These are phyloP conservation scores for Argya squamiceps DNA, from an alignment of 2,797 vertebrate species.

Conservation along the genomic window DNA sequence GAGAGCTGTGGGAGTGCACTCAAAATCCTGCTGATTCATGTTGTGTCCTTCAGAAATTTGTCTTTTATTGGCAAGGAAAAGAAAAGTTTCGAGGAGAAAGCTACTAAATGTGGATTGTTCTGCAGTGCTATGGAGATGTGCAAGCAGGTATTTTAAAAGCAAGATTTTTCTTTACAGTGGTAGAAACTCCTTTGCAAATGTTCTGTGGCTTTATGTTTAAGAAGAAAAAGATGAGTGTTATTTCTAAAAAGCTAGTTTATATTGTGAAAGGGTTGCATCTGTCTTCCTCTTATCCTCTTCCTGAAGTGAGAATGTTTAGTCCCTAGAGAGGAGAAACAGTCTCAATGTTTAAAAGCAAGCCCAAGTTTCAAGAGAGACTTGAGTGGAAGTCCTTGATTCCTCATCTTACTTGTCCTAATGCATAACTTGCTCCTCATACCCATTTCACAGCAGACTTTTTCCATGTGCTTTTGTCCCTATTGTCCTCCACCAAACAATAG, in stretches of 20 bases:
- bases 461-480: not conserved
- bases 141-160: not conserved
- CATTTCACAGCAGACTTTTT: not conserved
- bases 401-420: not conserved
- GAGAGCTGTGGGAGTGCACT: not conserved
- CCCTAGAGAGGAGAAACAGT: not conserved
- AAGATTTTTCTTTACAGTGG: not conserved
- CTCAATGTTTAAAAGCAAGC: not conserved
- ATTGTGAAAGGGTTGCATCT: not conserved
- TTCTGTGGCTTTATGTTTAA: not conserved
- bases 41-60: conserved; percentile 30
- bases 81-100: conserved; percentile 2
- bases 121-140: not conserved
- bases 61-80: conserved; percentile 4
- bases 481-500: not conserved
- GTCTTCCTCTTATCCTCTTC: not conserved
- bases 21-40: conserved; percentile 12
- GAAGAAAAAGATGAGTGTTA: not conserved
- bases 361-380: not conserved
- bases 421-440: conserved; percentile 6
- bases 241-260: not conserved
- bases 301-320: not conserved
- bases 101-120: not conserved
- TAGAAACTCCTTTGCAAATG: not conserved
- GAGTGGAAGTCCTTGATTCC: not conserved